phyloP scores from a whole-genome alignment of 2,888 invertebrate genomes.

The Allophyes oxyacanthae region DNA sequence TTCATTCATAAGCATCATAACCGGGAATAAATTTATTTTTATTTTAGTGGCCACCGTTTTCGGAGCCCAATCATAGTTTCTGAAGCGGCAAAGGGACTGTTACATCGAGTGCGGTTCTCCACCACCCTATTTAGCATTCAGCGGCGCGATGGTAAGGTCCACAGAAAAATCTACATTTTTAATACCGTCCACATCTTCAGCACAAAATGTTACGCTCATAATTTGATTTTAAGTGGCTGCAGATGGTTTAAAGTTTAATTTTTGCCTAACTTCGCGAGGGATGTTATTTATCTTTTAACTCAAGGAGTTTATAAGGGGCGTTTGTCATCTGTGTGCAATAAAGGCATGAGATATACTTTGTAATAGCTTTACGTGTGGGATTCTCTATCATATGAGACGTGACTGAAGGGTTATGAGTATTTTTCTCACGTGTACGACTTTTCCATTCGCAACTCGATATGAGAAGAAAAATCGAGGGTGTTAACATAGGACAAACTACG shows the following conservation, averaged over 20 bases:
- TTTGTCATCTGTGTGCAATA: conserved; percentile 39
- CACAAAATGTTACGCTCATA: conserved; percentile 53
- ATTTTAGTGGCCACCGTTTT: conserved; percentile 18
- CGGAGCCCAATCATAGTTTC: conserved; percentile 26
- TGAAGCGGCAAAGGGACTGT: conserved; percentile 61
- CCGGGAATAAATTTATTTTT: no score
- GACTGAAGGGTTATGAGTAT: background rate
- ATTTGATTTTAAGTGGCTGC: conserved; percentile 53
- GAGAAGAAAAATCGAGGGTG: no score
- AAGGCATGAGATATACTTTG: conserved; percentile 24
- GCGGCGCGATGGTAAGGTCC: conserved; percentile 48
- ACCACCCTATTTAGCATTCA: conserved; percentile 64
- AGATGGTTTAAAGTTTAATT: conserved; percentile 46
- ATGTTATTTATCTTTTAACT: conserved; percentile 42
- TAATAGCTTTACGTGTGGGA: background rate
- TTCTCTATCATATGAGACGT: background rate
- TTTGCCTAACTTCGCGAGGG: conserved; percentile 20
- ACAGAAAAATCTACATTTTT: conserved; percentile 65
- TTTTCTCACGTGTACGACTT: background rate
- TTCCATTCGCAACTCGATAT: no score
- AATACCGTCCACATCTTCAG: conserved; percentile 49
- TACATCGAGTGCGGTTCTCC: conserved; percentile 59
- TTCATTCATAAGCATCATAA: no score
- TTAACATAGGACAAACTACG: no score
- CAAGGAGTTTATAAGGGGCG: conserved; percentile 20